A percentile compares a stretch with the other conserved stretches of the same genome.
Conservation (phyloP, 2,888 invertebrate genomes). For the Caenorhabditis drosophilae region DNA sequence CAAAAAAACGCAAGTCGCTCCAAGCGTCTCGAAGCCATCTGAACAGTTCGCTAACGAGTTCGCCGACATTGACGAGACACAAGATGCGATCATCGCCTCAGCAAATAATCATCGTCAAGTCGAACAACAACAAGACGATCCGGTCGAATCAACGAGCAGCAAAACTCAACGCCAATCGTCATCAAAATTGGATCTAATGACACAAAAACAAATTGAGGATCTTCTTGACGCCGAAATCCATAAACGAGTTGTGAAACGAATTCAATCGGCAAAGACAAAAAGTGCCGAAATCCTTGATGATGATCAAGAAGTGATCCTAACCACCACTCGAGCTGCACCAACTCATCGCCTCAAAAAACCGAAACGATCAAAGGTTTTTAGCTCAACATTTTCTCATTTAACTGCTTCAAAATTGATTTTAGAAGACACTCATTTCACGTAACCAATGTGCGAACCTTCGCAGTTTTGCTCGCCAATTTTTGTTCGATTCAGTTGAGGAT, state of each 20-base stretch:
- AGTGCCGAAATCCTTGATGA: constrained; percentile 4
- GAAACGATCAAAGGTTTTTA: background rate
- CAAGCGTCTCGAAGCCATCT: constrained; percentile 30
- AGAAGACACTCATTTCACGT: constrained; percentile 22
- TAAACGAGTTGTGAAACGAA: constrained; percentile 23
- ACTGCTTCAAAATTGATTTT: background rate
- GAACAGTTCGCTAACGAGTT: constrained; percentile 33
- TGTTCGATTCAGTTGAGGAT: constrained; percentile 34
- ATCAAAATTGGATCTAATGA: too few species aligned
- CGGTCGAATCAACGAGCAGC: constrained; percentile 19
- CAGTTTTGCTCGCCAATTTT: constrained; percentile 49
- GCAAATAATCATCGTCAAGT: constrained; percentile 5
- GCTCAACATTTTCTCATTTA: too few species aligned
- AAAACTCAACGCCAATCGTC: constrained; percentile 20
- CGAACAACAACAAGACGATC: constrained; percentile 24
- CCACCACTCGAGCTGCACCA: constrained; percentile 12
- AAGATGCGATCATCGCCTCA: constrained; percentile 7
- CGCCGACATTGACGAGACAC: constrained; percentile 29
- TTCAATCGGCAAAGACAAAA: constrained; percentile 16
- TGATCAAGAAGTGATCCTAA: constrained; percentile 8
- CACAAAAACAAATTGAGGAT: constrained; percentile 22
- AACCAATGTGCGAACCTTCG: constrained; percentile 53
- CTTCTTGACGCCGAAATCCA: constrained; percentile 27
- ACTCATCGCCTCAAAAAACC: constrained; percentile 18
- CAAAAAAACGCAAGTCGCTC: constrained; percentile 29